Conservation (phyloP, 1,140 invertebrate genomes). For the Parasteatoda tepidariorum region DNA sequence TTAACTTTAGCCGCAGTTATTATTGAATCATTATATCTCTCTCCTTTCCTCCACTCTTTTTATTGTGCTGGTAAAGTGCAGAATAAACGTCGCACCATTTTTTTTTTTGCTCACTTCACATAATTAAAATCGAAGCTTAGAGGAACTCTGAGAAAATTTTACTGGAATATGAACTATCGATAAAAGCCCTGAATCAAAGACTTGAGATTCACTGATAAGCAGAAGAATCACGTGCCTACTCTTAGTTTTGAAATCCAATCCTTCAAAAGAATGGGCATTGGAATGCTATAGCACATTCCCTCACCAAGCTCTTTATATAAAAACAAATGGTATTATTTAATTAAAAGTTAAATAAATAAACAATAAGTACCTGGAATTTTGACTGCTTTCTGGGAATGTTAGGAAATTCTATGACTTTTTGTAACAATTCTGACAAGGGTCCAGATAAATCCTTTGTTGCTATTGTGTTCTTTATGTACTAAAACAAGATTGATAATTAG, state of each 20-base stretch:
- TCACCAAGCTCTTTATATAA: background rate
- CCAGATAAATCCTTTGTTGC: constrained; percentile 73
- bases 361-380: constrained; percentile 78
- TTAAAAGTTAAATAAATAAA: background rate
- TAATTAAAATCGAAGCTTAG: too few species aligned
- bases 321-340: constrained; percentile 42
- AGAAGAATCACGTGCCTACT: background rate
- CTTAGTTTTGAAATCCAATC: background rate
- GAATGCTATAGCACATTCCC: background rate
- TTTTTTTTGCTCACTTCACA: too few species aligned
- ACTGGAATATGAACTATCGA: background rate
- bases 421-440: constrained; percentile 75
- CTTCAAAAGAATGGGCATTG: background rate
- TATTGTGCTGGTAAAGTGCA: too few species aligned
- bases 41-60: too few species aligned
- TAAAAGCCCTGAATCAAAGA: background rate
- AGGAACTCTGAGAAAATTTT: too few species aligned
- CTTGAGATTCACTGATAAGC: background rate
- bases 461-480: constrained; percentile 78
- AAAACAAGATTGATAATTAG: constrained; percentile 52
- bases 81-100: too few species aligned
- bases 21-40: too few species aligned
- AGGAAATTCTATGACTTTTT: constrained; percentile 78
- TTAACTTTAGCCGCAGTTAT: too few species aligned
- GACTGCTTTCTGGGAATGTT: constrained; percentile 93